Percentiles rank a stretch among this genome's conserved stretches.
phyloP scores from a whole-genome alignment of 2,113 vertebrate species.

The Mus pahari region DNA sequence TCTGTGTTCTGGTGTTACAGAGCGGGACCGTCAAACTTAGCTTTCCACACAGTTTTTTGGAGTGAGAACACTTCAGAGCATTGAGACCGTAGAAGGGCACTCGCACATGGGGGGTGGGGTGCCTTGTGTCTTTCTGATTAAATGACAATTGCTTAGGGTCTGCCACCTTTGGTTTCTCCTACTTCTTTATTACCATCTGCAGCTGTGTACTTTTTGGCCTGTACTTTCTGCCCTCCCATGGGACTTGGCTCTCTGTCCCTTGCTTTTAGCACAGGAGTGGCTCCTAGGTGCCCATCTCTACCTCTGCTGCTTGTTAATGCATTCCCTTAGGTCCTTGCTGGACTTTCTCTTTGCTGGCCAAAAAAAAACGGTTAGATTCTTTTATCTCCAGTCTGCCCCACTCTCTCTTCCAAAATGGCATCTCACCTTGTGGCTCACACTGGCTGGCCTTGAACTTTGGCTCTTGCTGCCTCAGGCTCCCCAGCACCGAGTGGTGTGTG shows the following conservation, averaged over 20 bases:
- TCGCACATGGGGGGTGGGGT: neutral
- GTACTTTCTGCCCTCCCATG: neutral
- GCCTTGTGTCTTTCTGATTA: neutral
- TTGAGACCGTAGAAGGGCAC: neutral
- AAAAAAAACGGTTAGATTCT: conserved; percentile 30
- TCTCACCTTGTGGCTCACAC: neutral
- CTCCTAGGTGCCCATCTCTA: neutral
- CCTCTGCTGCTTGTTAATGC: neutral
- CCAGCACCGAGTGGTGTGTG: neutral
- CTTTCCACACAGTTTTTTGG: neutral
- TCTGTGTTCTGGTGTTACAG: neutral
- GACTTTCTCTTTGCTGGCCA: neutral
- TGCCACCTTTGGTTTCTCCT: neutral
- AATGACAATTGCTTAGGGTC: conserved; percentile 9
- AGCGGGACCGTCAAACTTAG: neutral
- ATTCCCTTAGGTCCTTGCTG: neutral
- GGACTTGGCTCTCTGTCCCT: neutral
- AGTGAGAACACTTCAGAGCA: neutral
- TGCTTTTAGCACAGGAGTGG: neutral
- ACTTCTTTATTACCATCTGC: neutral
- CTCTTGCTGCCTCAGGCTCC: neutral
- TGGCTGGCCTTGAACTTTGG: neutral
- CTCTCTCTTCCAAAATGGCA: too few species aligned
- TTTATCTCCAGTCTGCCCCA: neutral
- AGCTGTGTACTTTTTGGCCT: neutral